A percentile compares a stretch with the other conserved stretches of the same genome.
These are phyloP conservation scores for Chaunax sp. DNA, from an alignment of 2,797 vertebrate species.

Conservation along the genomic window DNA sequence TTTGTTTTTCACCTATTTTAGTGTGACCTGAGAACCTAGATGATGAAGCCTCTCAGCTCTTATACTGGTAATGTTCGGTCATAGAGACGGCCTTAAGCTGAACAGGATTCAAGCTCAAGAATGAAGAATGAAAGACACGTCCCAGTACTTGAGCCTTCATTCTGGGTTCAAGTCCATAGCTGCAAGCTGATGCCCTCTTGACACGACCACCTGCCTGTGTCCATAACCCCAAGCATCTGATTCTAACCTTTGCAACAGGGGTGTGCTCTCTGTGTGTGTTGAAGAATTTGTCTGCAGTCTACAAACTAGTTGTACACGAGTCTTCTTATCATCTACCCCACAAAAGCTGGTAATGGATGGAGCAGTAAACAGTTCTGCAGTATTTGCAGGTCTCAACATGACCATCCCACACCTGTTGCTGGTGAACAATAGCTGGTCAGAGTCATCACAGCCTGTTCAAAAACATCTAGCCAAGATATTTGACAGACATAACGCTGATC, in stretches of 20 bases:
- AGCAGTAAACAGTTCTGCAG: conserved; percentile 41
- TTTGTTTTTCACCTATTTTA: conserved; percentile 29
- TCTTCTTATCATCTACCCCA: background rate
- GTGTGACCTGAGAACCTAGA: conserved; percentile 6
- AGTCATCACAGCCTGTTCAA: conserved; percentile 33
- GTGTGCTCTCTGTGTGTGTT: background rate
- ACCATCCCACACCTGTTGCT: conserved; percentile 71
- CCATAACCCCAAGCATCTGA: conserved; percentile 53
- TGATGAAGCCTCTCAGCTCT: background rate
- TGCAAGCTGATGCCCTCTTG: conserved; percentile 48
- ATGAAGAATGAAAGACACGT: conserved; percentile 16
- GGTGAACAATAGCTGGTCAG: conserved; percentile 53
- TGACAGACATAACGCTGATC: conserved; percentile 45
- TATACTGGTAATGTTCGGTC: background rate
- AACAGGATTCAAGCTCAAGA: conserved; percentile 7
- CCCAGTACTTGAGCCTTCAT: conserved; percentile 1
- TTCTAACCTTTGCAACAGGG: conserved; percentile 47
- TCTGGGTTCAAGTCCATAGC: conserved; percentile 53
- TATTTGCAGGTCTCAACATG: conserved; percentile 72
- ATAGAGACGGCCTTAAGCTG: conserved; percentile 3
- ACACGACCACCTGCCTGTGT: conserved; percentile 56
- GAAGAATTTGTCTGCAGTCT: conserved; percentile 8
- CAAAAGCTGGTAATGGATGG: conserved; percentile 19
- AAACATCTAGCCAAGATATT: conserved; percentile 45
- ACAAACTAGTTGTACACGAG: conserved; percentile 4